These are phyloP conservation scores for Myiozetetes cayanensis DNA, from an alignment of 2,113 vertebrate genomes.

Conservation along the genomic window DNA sequence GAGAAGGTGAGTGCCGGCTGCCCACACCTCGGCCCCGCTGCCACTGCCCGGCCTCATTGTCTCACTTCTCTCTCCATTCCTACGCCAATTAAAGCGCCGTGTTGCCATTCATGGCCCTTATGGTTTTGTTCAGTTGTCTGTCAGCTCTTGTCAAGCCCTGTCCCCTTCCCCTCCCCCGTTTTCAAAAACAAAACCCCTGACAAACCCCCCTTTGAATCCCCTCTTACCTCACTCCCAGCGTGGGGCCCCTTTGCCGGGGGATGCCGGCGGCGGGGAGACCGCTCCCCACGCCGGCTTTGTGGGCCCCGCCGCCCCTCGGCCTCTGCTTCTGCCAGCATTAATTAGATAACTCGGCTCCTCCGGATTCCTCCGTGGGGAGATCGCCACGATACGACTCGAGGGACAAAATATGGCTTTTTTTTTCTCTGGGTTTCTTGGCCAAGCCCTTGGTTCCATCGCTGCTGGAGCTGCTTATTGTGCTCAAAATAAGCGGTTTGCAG, in stretches of 20 bases:
- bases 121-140: slow-evolving; percentile 67
- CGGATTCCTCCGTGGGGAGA: neutral
- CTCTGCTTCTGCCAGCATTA: slow-evolving; percentile 37
- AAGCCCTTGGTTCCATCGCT: neutral
- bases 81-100: slow-evolving; percentile 51
- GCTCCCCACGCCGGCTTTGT: slow-evolving; percentile 66
- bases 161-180: slow-evolving; percentile 54
- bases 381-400: neutral
- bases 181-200: slow-evolving; percentile 58
- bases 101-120: slow-evolving; percentile 66
- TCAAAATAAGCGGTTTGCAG: neutral
- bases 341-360: slow-evolving; percentile 30
- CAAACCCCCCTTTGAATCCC: slow-evolving; percentile 51
- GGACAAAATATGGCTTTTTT: neutral
- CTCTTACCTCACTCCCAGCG: slow-evolving; percentile 65
- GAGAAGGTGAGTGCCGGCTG: neutral
- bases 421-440: neutral
- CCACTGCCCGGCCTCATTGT: slow-evolving; percentile 40
- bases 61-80: slow-evolving; percentile 56
- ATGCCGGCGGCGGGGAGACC: slow-evolving; percentile 24
- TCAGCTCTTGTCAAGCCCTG: slow-evolving; percentile 64
- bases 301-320: slow-evolving; percentile 9
- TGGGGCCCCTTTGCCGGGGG: slow-evolving; percentile 61
- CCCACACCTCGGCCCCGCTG: neutral
- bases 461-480: neutral